Evolutionary conservation across 2,797 vertebrate genomes (phyloP), one percentile per base, ranked within the genome.

Genomic region (Manis crassicaudata): DNA sequence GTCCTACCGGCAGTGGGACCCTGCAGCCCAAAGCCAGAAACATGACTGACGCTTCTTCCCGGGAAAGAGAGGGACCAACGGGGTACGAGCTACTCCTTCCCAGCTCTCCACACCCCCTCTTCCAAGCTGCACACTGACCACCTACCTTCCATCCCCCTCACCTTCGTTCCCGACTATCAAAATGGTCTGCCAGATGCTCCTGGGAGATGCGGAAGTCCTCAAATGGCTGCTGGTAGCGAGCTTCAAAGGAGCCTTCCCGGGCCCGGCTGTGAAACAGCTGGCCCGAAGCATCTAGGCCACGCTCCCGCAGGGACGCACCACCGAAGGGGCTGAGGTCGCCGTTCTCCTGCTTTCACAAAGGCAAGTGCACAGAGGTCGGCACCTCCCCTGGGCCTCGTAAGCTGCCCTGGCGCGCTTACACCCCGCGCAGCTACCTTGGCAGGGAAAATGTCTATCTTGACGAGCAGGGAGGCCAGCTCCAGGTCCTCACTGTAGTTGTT

Each of bases 401-500:
- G 76, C n/a, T n/a, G 63, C 2, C 72, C 37, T 1, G 6, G 76
- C 3, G 21, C 43, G 13, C 50, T 2, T 11, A 68, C 18, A 1
- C 37, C 37, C 37, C 13, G 11, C 62, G 14, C 17, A 14, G 95
- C 97, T 94, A 99, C 99, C 99, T 99, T 98, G 98, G 99, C 99
- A 79, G 99, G 98, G 97, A 98, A 98, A 84, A 99, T 97, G 50
- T 99, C 99, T 72, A 99, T 98, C 98, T 99, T 99, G 94, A 99
- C 98, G 0, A 99, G 98, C 96, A 99, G 98, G 23, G 99, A 99
- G 3, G 99, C 99, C 98, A 99, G 94, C 98, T 99, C 99, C 98
- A 99, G 98, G 92, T 99, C 99, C 98, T 99, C 99, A 0, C 99
- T 99, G 98, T 99, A 99, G 99, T 99, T 99, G 98, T 99, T 99